Base-by-base conservation (phyloP, 2,113 vertebrate species). In the Hippocampus abdominalis region DNA sequence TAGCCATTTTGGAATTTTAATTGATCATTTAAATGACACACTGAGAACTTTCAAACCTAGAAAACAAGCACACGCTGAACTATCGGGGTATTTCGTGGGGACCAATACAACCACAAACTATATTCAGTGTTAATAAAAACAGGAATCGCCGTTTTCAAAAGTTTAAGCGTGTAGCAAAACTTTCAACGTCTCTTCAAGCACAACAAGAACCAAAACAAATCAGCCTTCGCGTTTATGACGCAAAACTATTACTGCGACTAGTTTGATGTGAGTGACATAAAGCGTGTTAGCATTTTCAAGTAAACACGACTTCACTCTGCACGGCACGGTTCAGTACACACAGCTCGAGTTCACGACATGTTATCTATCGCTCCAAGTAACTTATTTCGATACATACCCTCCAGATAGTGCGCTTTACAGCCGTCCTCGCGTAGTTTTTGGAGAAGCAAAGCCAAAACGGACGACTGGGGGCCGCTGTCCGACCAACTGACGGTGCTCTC, bases 341-440 rank as follows among this genome's bases (percentile, higher is more conserved):
- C 61, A 63, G 61, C 36, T 20, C 4, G 36, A 40, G 36, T 42
- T 12, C 40, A 21, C 21, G 21, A n/a, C 61, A 12, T 13, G 18
- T 61, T 39, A 20, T 18, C 29, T 20, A 16, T 36, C 32, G 8
- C 32, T 42, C 10, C 12, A 23, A 42, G 20, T 42, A 63, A 23
- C 62, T 13, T 23, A 9, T n/a, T 42, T 7, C 4, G 44, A 29
- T 23, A n/a, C 46, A 8, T 86, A 98, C 97, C 97, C 94, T 98
- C 93, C 73, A 99, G 86, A 89, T 95, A 98, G 71, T 91, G 96
- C 0, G 96, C 97, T 68, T 93, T 93, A 81, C 95, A 98, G 39
- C 96, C 97, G 77, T 99, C 97, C 48, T 98, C 95, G 88, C 95
- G 95, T 36, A 99, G 94, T 64, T 96, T 95, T 68, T 95, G 94